These are phyloP conservation scores for Archivesica marissinica DNA, from an alignment of 1,140 invertebrate genomes.

Conservation along the genomic window DNA sequence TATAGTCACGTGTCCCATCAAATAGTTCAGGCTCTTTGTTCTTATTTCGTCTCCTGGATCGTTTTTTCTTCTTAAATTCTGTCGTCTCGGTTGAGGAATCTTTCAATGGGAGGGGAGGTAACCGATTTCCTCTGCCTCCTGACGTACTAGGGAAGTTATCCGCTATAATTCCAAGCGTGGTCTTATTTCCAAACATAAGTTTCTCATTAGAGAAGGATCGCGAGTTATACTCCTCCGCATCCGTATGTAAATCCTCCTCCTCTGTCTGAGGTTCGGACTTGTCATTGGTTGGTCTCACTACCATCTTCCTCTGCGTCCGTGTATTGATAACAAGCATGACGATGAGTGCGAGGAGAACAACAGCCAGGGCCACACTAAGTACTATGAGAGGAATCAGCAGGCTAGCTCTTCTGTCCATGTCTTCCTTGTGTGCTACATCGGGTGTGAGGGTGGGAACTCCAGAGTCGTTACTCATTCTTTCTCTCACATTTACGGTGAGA, in stretches of 20 bases:
- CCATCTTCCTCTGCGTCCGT: slow-evolving; percentile 19
- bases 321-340: slow-evolving; percentile 21
- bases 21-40: slow-evolving; percentile 70
- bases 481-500: slow-evolving; percentile 20
- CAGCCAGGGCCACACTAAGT: background rate
- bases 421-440: background rate
- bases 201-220: slow-evolving; percentile 6
- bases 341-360: slow-evolving; percentile 16
- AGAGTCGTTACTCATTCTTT: slow-evolving; percentile 12
- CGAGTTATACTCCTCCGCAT: slow-evolving; percentile 27
- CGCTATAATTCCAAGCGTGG: slow-evolving; percentile 37
- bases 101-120: slow-evolving; percentile 49
- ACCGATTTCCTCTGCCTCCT: background rate
- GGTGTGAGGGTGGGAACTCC: background rate
- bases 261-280: slow-evolving; percentile 58
- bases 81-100: slow-evolving; percentile 37
- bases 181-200: slow-evolving; percentile 37
- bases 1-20: slow-evolving; percentile 69
- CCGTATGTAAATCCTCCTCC: slow-evolving; percentile 52
- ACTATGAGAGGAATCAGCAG: slow-evolving; percentile 48
- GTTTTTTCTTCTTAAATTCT: slow-evolving; percentile 31
- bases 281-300: slow-evolving; percentile 35
- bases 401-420: background rate
- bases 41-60: slow-evolving; percentile 58
- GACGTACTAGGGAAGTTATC: slow-evolving; percentile 5